Conservation (phyloP, 1,140 invertebrate species). For the Arctopsyche grandis region DNA sequence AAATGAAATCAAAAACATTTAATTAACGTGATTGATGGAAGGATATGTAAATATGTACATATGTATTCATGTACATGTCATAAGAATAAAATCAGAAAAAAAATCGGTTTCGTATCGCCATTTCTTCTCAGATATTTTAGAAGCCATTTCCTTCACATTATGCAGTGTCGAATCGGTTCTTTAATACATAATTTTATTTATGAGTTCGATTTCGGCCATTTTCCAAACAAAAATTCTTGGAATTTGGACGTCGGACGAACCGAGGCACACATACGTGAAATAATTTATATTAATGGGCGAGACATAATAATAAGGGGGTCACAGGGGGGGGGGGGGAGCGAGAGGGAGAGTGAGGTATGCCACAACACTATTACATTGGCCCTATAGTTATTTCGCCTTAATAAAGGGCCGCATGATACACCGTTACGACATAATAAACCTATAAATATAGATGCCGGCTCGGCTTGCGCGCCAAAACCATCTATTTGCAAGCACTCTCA, state of each 20-base stretch:
- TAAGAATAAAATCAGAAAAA: no score
- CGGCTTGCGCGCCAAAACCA: background rate
- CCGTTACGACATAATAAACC: conserved; percentile 25
- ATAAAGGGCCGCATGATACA: conserved; percentile 33
- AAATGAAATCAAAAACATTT: no score
- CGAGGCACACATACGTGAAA: background rate
- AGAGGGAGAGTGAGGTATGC: background rate
- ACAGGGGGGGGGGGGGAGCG: background rate
- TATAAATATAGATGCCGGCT: conserved; percentile 32
- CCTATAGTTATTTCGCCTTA: conserved; percentile 25
- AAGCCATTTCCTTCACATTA: no score
- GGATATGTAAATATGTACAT: no score
- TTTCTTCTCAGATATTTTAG: no score
- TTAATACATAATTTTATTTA: no score
- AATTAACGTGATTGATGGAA: no score
- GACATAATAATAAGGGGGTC: background rate
- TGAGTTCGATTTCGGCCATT: no score
- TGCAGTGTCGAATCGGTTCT: no score
- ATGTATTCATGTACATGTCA: no score
- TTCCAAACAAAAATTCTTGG: background rate
- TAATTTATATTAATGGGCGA: conserved; percentile 26
- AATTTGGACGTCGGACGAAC: background rate
- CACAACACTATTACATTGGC: background rate
- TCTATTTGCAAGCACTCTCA: conserved; percentile 23
- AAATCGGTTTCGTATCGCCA: no score